These are phyloP conservation scores for Cyprinodon brontotheroides DNA, from an alignment of 2,113 vertebrate genomes.

Conservation along the genomic window DNA sequence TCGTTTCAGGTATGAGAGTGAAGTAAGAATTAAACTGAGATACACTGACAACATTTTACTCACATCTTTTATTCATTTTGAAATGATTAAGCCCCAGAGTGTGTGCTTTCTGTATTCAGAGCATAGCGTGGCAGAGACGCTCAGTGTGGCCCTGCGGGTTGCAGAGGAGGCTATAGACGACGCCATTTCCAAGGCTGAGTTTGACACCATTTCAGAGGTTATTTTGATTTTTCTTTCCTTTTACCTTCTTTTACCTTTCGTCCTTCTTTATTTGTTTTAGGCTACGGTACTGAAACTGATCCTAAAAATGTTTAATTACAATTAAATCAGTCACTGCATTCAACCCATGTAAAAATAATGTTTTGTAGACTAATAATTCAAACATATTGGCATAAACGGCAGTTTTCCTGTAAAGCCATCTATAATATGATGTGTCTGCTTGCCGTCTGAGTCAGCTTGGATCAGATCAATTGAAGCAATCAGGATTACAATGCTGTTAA, in stretches of 20 bases:
- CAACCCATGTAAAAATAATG: neutral
- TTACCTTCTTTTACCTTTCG: neutral
- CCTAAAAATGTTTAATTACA: too few relatives aligned
- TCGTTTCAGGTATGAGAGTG: neutral
- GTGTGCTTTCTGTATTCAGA: slow-evolving; percentile 68
- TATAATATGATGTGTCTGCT: slow-evolving; percentile 27
- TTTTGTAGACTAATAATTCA: neutral
- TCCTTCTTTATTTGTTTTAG: too few relatives aligned
- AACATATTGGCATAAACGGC: neutral
- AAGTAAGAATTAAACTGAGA: slow-evolving; percentile 4
- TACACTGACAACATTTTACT: neutral
- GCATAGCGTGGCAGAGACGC: slow-evolving; percentile 91
- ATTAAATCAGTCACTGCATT: too few relatives aligned
- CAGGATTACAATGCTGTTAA: slow-evolving; percentile 26
- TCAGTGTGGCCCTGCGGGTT: slow-evolving; percentile 89
- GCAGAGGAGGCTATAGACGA: slow-evolving; percentile 95
- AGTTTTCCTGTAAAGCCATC: slow-evolving; percentile 7
- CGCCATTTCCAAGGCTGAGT: slow-evolving; percentile 91
- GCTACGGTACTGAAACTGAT: neutral
- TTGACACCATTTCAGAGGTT: slow-evolving; percentile 86
- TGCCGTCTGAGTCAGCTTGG: slow-evolving; percentile 14
- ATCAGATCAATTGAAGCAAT: slow-evolving; percentile 36
- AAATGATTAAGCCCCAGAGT: neutral
- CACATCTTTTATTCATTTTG: neutral
- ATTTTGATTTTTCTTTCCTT: neutral